A percentile compares a stretch with the other conserved stretches of the same genome.
phyloP scores from a whole-genome alignment of 2,113 vertebrate genomes.

The Rousettus leschenaultii region DNA sequence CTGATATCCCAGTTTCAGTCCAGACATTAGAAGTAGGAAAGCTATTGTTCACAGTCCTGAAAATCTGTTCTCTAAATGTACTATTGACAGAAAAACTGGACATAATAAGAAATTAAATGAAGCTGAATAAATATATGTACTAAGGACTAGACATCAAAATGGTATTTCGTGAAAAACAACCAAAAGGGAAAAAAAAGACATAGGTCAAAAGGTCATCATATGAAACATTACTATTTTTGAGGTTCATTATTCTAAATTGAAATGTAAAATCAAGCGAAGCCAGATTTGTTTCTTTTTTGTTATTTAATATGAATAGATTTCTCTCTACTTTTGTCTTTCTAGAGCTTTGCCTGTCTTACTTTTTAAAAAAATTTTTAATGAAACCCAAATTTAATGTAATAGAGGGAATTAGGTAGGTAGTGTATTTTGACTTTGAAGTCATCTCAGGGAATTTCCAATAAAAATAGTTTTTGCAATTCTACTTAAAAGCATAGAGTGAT shows the following conservation, averaged over 20 bases:
- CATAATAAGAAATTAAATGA: conserved; percentile 82
- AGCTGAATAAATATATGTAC: conserved; percentile 79
- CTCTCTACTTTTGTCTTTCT: background rate
- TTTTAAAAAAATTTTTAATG: background rate
- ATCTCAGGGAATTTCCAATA: background rate
- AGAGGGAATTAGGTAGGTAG: background rate
- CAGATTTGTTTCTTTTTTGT: background rate
- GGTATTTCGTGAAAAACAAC: conserved; percentile 67
- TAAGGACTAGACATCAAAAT: conserved; percentile 56
- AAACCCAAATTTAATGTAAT: background rate
- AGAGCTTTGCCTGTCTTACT: background rate
- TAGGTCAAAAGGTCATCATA: conserved; percentile 16
- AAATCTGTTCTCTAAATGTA: conserved; percentile 71
- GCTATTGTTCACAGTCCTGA: conserved; percentile 49
- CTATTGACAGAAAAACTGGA: conserved; percentile 76
- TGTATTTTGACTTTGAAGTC: conserved; percentile 31
- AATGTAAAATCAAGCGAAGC: background rate
- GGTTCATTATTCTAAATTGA: background rate
- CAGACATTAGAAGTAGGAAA: conserved; percentile 65
- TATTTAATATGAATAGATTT: conserved; percentile 6
- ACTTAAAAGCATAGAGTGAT: background rate
- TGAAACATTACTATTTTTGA: conserved; percentile 12
- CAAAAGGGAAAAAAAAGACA: conserved; percentile 38
- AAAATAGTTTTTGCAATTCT: background rate
- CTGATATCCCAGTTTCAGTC: conserved; percentile 77